Base-by-base conservation (phyloP, 1,140 invertebrate species). In the Wiebesia pumilae region DNA sequence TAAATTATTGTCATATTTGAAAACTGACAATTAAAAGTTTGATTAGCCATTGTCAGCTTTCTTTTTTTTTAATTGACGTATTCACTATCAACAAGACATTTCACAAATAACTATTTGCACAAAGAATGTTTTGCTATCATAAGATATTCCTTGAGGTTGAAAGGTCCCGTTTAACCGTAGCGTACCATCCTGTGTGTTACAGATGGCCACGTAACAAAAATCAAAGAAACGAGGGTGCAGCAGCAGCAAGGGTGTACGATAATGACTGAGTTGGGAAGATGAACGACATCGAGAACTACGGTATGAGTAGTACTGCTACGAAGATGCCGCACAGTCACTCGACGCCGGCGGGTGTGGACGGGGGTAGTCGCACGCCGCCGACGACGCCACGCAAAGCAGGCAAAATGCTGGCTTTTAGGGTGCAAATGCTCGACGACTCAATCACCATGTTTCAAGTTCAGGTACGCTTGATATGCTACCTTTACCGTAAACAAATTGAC, bases 361-460 rank as follows among this genome's bases (percentile, higher is more conserved):
- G 96, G 30, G 95, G 95, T 83, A 94, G 93, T 89, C 94, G 95
- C 83, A 96, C 96, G 88, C 96, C 96, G 71, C 96, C 96, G 47
- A 95, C 96, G 82, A 97, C 96, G 83, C 96, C 96, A n/a, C 92
- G 94, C 51, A 97, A 97, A 91, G 96, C 96, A 89, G 97, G 97
- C 88, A 98, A 98, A 94, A 97, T 98, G 96, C 94, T 98, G 71
- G 97, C 97, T 27, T 96, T 98, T 75, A 94, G 97, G 89, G 96
- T 98, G 67, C 97, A 97, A 93, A 98, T 98, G 97, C 94, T 98
- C 84, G 97, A 98, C 90, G 97, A 98, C 93, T 96, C 96, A 40
- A 95, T 97, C 91, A 98, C 97, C 84, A 97, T 98, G 95, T 98
- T 98, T 94, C 97, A 98, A 96, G 97, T 98, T 88, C 97, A 98